A percentile compares a stretch with the other conserved stretches of the same genome.
Evolutionary conservation across 23 tunicate genomes (phyloP).

Genomic region (Ciona savignyi): DNA sequence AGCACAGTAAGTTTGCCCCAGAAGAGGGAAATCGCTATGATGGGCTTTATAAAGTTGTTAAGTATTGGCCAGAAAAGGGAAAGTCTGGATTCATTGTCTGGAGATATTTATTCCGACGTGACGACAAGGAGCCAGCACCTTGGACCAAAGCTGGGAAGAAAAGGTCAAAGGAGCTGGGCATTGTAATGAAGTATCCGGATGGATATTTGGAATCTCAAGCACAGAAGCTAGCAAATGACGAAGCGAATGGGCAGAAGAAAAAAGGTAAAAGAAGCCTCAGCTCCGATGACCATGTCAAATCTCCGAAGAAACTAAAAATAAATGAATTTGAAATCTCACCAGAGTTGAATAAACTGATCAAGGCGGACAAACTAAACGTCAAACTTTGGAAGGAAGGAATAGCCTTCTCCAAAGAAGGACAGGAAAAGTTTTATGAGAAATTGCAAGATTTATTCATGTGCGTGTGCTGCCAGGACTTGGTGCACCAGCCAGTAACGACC

Average conservation of each 20-base stretch:
- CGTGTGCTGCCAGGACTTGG: constrained; percentile 73
- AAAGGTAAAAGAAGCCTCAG: background rate
- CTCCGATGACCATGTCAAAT: background rate
- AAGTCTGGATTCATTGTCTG: constrained; percentile 83
- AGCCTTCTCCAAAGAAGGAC: constrained; percentile 53
- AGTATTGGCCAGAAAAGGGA: constrained; percentile 91
- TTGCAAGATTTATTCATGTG: constrained; percentile 52
- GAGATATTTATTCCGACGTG: constrained; percentile 79
- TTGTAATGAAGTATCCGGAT: constrained; percentile 74
- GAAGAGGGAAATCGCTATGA: constrained; percentile 89
- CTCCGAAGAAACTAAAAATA: constrained; percentile 43
- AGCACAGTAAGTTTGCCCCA: constrained; percentile 80
- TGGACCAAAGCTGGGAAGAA: constrained; percentile 90
- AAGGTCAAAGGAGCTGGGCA: constrained; percentile 54
- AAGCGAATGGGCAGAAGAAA: background rate
- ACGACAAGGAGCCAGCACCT: constrained; percentile 89
- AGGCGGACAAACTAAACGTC: constrained; percentile 27
- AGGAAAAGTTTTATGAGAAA: constrained; percentile 40
- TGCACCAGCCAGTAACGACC: constrained; percentile 60
- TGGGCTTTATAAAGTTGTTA: constrained; percentile 85
- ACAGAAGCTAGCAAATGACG: constrained; percentile 27
- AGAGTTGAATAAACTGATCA: constrained; percentile 32
- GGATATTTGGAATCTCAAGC: constrained; percentile 73
- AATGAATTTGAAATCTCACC: constrained; percentile 19
- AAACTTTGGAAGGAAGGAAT: constrained; percentile 65